Percentiles rank a stretch among this genome's conserved stretches.
phyloP scores from a whole-genome alignment of 1,140 invertebrate species.

The Ruditapes philippinarum region DNA sequence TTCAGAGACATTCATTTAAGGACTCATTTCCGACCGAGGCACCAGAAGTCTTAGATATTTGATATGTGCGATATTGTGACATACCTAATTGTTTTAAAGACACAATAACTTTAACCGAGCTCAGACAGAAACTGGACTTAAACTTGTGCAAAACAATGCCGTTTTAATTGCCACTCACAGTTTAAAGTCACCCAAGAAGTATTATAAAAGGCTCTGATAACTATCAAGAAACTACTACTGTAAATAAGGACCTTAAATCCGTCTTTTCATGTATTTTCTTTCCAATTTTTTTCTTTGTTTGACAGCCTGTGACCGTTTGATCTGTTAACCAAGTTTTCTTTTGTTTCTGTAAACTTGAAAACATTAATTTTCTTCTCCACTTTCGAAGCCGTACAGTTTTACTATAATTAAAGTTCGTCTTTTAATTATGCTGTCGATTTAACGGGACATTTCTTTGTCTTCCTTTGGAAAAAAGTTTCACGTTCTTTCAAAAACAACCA shows the following conservation, averaged over 20 bases:
- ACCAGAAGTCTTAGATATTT: too few species aligned
- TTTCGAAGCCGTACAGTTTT: neutral
- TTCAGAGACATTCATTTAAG: too few species aligned
- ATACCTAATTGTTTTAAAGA: too few species aligned
- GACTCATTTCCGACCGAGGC: too few species aligned
- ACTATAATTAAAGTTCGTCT: neutral
- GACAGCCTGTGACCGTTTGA: neutral
- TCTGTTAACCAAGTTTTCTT: neutral
- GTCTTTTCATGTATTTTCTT: neutral
- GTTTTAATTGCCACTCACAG: constrained; percentile 12
- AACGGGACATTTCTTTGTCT: neutral
- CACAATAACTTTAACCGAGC: too few species aligned
- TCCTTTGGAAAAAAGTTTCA: too few species aligned
- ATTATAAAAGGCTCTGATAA: neutral
- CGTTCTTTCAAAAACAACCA: too few species aligned
- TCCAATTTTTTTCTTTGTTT: neutral
- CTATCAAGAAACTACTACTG: neutral
- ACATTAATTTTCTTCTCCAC: neutral
- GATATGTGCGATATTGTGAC: too few species aligned
- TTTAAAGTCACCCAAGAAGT: neutral
- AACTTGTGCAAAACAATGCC: too few species aligned
- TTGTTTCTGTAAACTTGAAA: neutral
- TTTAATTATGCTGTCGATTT: constrained; percentile 4
- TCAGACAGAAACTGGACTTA: too few species aligned
- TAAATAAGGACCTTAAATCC: neutral